phyloP scores from a whole-genome alignment of 2,113 vertebrate genomes.

The Neogale vison region DNA sequence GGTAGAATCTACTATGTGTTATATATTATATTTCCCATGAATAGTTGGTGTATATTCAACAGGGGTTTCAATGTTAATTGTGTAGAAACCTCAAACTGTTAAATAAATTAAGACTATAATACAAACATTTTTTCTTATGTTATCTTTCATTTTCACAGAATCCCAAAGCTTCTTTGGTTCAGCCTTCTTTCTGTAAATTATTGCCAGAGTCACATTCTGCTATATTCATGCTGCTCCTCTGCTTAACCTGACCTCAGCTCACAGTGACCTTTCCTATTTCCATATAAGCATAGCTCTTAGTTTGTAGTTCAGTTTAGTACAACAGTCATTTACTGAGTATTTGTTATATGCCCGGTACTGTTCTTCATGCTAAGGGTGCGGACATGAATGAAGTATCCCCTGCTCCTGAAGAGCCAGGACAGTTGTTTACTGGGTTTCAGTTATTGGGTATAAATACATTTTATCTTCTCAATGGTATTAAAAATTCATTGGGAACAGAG shows the following conservation, averaged over 20 bases:
- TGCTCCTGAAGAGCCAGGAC: neutral
- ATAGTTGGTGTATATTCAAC: neutral
- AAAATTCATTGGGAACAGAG: conserved; percentile 24
- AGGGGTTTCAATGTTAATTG: neutral
- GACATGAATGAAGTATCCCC: neutral
- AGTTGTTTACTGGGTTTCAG: neutral
- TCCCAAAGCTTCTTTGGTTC: neutral
- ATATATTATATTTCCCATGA: neutral
- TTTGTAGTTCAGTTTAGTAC: neutral
- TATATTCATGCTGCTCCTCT: neutral
- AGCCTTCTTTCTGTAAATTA: neutral
- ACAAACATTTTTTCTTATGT: neutral
- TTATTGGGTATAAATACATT: neutral
- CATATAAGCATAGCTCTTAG: neutral
- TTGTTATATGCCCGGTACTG: neutral
- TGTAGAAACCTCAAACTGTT: neutral
- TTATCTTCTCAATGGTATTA: neutral
- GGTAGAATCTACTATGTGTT: neutral
- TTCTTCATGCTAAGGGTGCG: neutral
- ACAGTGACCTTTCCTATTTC: neutral
- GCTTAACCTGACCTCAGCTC: neutral
- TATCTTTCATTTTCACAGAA: conserved; percentile 10
- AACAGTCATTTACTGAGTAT: neutral
- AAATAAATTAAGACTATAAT: neutral
- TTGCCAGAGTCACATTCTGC: neutral